Evolutionary conservation across 2,888 invertebrate species (phyloP), one percentile per base, ranked within the genome.

Genomic region (Alcis repandata): DNA sequence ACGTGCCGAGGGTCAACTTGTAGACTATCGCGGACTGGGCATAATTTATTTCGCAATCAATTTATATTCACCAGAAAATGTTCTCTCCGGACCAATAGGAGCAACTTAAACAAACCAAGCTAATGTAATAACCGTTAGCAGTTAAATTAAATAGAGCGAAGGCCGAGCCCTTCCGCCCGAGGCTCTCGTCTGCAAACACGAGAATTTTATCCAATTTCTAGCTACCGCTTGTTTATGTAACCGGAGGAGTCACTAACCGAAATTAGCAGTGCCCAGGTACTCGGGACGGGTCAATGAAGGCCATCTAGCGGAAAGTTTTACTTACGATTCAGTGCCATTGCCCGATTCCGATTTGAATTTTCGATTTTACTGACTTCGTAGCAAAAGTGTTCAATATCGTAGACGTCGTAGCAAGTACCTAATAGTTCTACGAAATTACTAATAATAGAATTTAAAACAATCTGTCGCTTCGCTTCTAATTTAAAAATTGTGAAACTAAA

Each of bases 201-300:
- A 68, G 73, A 76, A 80, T 82, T 79, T 83, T 82, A 83, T 82
- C 79, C 79, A 80, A 83, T 82, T 83, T 75, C 72, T 72, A 73
- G 71, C 76, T 57, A 62, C 61, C 41, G 56, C 58, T 69, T 73
- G 67, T 73, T 73, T 71, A 71, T 69, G 71, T 71, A 69, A 68
- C 68, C 61, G 45, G 63, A 58, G 66, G 68, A 71, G 68, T 70
- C 67, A 68, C 69, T 68, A 68, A 59, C 65, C 48, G 45, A 69
- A 65, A 63, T 59, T 57, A 57, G 61, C 61, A 56, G 43, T 59
- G 38, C 20, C 19, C 45, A 45, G 36, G 56, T 59, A 65, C 60
- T 56, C 45, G 40, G 36, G 15, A 38, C 41, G 17, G 59, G 41
- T 41, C 46, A 63, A 56, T 36, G 45, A 48, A 59, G 59, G 56